Conservation (phyloP, 2,888 invertebrate species). For the Tuberolachnus salignus region DNA sequence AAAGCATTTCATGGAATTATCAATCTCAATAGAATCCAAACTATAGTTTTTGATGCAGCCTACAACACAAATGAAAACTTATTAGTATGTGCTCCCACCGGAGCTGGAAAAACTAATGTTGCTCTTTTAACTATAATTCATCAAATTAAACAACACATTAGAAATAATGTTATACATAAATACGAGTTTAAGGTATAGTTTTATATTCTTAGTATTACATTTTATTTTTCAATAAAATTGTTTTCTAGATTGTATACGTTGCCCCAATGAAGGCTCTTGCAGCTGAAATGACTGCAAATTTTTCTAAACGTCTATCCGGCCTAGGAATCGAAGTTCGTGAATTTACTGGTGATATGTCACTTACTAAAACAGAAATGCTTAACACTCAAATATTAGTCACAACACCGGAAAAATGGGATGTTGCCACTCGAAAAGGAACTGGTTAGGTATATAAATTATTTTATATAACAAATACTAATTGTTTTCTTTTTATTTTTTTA, state of each 20-base stretch:
- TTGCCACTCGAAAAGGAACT: slow-evolving; percentile 93
- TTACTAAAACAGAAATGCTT: slow-evolving; percentile 90
- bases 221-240: slow-evolving; percentile 24
- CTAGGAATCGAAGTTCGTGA: slow-evolving; percentile 87
- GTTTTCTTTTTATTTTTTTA: slow-evolving; percentile 59
- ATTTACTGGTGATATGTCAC: slow-evolving; percentile 96
- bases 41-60: slow-evolving; percentile 92
- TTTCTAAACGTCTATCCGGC: slow-evolving; percentile 76
- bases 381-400: slow-evolving; percentile 98
- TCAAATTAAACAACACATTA: slow-evolving; percentile 84
- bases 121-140: slow-evolving; percentile 92
- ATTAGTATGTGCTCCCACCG: slow-evolving; percentile 97
- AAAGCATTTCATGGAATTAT: slow-evolving; percentile 87
- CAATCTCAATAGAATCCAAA: slow-evolving; percentile 91
- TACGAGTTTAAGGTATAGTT: slow-evolving; percentile 57
- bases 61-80: slow-evolving; percentile 97
- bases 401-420: slow-evolving; percentile 99
- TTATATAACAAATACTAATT: slow-evolving; percentile 9
- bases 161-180: slow-evolving; percentile 61
- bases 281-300: slow-evolving; percentile 96
- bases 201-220: background rate
- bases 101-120: slow-evolving; percentile 98
- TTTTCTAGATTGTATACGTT: slow-evolving; percentile 87
- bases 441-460: slow-evolving; percentile 64
- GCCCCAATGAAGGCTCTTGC: slow-evolving; percentile 99